Evolutionary conservation across 2,797 vertebrate species (phyloP), one percentile per base, ranked within the genome.

Genomic region (Hemitrygon akajei): DNA sequence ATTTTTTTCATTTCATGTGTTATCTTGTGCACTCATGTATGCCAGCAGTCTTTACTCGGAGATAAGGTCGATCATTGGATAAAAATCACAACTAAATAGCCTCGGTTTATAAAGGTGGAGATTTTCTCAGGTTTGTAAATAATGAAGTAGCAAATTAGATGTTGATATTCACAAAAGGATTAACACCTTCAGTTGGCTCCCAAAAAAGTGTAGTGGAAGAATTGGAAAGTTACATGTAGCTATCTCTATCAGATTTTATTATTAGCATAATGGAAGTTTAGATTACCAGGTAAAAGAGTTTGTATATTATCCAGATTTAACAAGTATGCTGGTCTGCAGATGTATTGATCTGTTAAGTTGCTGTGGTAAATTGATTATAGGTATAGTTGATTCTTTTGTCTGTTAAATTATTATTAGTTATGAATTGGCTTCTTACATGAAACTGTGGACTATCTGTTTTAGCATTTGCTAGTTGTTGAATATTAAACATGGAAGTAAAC

Each of bases 121-220:
- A 73, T 25, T 47, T 47, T 92, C 69, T 73, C 37, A 73, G n/a
- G 47, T 37, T 73, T 40, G 69, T 40, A 92, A 92, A 73, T 92
- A 92, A 47, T 7, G 16, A 75, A 92, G 69, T 34, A 73, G 34
- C 37, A 71, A 73, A 69, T 34, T n/a, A 56, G 71, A 37, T 73
- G 22, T 75, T 56, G 91, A 87, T 87, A 66, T 87, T 87, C 25
- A 58, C 84, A 66, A 7, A 16, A 14, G 58, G n/a, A 73, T 87
- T 20, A 7, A 87, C 58, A 34, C 60, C 58, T 63, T 92, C 75
- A 92, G 92, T 92, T 92, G 91, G 66, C 69, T 75, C 69, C 30
- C 69, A 92, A 73, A 73, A 56, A 25, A 47, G 34, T 71, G 14
- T 63, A 56, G 25, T 75, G 40, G 16, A 47, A 92, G 91, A 75